These are phyloP conservation scores for Steatornis caripensis DNA, from an alignment of 2,113 vertebrate species.

Conservation along the genomic window DNA sequence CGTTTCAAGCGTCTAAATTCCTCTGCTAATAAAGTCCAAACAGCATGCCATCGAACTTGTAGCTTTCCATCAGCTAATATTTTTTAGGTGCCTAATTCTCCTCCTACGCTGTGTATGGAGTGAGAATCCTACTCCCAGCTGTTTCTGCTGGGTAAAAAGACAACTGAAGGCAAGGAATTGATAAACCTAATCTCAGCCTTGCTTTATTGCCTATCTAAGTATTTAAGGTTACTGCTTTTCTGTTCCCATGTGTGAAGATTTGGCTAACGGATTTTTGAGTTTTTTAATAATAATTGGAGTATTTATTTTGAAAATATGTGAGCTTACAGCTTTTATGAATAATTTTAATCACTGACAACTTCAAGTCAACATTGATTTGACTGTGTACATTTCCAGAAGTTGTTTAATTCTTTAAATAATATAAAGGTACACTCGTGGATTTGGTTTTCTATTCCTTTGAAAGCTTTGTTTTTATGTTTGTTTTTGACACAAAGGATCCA, in stretches of 20 bases:
- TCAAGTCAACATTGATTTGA: background rate
- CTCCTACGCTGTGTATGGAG: fast-evolving
- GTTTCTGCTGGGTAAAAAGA: background rate
- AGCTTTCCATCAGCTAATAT: background rate
- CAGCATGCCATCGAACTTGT: background rate
- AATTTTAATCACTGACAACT: background rate
- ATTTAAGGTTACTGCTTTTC: background rate
- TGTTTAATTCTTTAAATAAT: background rate
- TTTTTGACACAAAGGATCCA: background rate
- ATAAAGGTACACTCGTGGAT: background rate
- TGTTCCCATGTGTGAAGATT: background rate
- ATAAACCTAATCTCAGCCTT: background rate
- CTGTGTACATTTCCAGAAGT: background rate
- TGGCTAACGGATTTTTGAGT: background rate
- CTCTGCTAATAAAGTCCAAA: background rate
- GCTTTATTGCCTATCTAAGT: background rate
- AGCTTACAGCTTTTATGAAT: background rate
- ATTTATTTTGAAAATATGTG: background rate
- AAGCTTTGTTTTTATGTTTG: background rate
- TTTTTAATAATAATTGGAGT: background rate
- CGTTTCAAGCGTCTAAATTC: background rate
- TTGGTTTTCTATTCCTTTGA: background rate
- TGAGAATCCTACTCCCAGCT: background rate
- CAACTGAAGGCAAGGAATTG: background rate
- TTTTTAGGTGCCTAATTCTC: background rate